Percentiles rank a stretch among this genome's conserved stretches.
Conservation (phyloP, 2,888 invertebrate genomes). For the Physocephala rufipes region DNA sequence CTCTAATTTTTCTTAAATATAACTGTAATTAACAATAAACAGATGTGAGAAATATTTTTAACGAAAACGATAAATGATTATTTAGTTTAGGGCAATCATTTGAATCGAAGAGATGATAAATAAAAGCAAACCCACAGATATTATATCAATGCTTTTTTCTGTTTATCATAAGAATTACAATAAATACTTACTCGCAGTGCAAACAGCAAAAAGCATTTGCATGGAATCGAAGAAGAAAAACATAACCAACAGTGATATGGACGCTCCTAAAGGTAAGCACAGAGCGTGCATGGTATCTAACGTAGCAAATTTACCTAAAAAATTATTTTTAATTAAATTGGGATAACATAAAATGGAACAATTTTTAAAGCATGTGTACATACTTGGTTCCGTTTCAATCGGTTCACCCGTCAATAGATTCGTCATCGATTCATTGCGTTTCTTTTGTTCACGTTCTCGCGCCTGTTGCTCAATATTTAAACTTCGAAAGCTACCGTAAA, state of each 20-base stretch:
- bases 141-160: too few species aligned
- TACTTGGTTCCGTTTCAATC: conserved; percentile 67
- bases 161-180: not conserved
- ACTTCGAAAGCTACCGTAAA: conserved; percentile 97
- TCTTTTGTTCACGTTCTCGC: conserved; percentile 80
- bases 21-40: too few species aligned
- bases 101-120: too few species aligned
- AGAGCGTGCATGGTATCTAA: conserved; percentile 97
- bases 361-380: conserved; percentile 46
- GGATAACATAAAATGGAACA: not conserved
- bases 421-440: conserved; percentile 71
- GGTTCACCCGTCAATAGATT: conserved; percentile 65
- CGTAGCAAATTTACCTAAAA: conserved; percentile 81
- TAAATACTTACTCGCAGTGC: conserved; percentile 88
- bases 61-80: not conserved
- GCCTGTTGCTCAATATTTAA: conserved; percentile 96
- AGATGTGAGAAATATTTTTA: too few species aligned
- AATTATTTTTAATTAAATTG: too few species aligned
- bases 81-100: not conserved
- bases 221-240: conserved; percentile 99
- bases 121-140: too few species aligned
- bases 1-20: too few species aligned
- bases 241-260: conserved; percentile 95
- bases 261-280: conserved; percentile 94
- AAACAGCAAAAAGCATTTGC: conserved; percentile 95